phyloP scores from a whole-genome alignment of 2,797 vertebrate species.

The Liasis olivaceus region DNA sequence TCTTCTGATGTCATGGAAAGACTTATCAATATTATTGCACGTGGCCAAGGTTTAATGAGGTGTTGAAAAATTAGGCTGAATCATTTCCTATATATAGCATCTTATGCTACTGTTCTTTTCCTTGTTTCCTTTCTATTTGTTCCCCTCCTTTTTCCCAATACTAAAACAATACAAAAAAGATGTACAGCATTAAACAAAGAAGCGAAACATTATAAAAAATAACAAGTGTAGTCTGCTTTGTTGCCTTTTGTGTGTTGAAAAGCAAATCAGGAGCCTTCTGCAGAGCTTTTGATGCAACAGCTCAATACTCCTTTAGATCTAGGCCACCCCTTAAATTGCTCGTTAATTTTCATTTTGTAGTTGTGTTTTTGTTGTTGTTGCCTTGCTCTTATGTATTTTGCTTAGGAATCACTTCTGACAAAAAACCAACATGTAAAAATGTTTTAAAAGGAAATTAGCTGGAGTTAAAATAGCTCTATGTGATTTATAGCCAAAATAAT shows the following conservation, averaged over 20 bases:
- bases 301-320: background rate
- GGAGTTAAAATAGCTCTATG: background rate
- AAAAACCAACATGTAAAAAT: background rate
- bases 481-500: background rate
- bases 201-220: background rate
- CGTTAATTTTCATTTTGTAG: background rate
- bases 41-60: background rate
- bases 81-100: background rate
- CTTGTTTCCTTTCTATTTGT: background rate
- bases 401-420: background rate
- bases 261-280: background rate
- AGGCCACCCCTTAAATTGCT: background rate
- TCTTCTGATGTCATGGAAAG: background rate
- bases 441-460: background rate
- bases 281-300: background rate
- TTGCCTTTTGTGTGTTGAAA: background rate
- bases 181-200: background rate
- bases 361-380: background rate
- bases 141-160: background rate
- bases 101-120: background rate
- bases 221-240: background rate
- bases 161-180: background rate
- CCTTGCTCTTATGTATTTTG: background rate
- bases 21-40: background rate
- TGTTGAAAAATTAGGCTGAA: background rate